Conservation (phyloP, 2,797 vertebrate species). For the Onychomys torridus region DNA sequence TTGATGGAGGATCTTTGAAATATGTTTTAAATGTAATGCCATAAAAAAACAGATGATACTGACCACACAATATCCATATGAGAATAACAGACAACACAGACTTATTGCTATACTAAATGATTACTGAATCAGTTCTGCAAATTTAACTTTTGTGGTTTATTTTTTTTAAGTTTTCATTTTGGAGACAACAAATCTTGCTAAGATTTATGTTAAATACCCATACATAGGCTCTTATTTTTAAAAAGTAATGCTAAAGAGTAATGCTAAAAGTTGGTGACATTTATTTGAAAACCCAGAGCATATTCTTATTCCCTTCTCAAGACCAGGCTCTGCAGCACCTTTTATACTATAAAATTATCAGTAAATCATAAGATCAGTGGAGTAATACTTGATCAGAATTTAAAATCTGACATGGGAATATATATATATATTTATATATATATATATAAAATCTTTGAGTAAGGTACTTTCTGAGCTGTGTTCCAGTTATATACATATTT, state of each 20-base stretch:
- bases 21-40: background rate
- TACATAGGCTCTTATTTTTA: background rate
- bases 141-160: background rate
- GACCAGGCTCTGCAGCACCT: background rate
- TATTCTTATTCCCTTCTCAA: slow-evolving; percentile 11
- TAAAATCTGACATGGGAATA: slow-evolving; percentile 20
- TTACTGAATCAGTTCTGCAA: background rate
- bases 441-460: background rate
- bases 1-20: slow-evolving; percentile 11
- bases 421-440: too few relatives aligned
- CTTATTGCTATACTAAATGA: background rate
- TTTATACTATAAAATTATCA: slow-evolving; percentile 36
- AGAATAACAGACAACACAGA: background rate
- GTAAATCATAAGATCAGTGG: background rate
- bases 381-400: slow-evolving; percentile 41
- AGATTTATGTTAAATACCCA: background rate
- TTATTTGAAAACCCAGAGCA: slow-evolving; percentile 46
- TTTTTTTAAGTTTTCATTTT: slow-evolving; percentile 47
- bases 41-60: background rate
- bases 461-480: slow-evolving; percentile 11
- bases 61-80: background rate
- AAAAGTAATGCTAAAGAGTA: slow-evolving; percentile 10
- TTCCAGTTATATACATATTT: slow-evolving; percentile 52
- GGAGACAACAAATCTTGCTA: slow-evolving; percentile 11
- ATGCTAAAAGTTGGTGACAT: background rate